phyloP scores from a whole-genome alignment of 2,113 vertebrate species.

The Pseudopipra pipra region DNA sequence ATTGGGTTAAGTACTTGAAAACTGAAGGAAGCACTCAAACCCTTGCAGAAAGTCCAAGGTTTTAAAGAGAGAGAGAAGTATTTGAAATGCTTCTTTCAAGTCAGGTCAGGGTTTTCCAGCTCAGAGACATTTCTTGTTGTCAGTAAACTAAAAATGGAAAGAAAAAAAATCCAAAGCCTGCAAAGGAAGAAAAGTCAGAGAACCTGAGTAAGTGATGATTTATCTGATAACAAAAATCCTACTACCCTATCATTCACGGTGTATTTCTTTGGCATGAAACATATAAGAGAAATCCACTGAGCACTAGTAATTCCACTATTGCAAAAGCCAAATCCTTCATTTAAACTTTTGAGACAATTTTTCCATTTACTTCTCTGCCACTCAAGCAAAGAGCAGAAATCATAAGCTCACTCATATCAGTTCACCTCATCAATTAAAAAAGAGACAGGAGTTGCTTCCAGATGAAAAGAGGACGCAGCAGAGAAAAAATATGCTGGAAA shows the following conservation, averaged over 20 bases:
- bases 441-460: conserved; percentile 33
- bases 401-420: conserved; percentile 27
- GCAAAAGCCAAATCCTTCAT: neutral
- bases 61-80: neutral
- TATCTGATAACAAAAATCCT: conserved; percentile 35
- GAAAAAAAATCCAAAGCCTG: neutral
- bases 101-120: neutral
- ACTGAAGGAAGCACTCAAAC: neutral
- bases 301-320: neutral
- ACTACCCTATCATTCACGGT: neutral
- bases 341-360: conserved; percentile 49
- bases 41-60: neutral
- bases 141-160: conserved; percentile 30
- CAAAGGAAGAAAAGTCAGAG: neutral
- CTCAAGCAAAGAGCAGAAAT: conserved; percentile 45
- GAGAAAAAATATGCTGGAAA: conserved; percentile 32
- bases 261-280: conserved; percentile 36
- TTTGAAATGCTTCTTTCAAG: neutral
- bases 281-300: conserved; percentile 12
- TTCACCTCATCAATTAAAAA: conserved; percentile 50
- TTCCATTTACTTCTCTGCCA: conserved; percentile 51
- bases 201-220: conserved; percentile 11
- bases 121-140: conserved; percentile 8
- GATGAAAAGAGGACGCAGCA: conserved; percentile 31
- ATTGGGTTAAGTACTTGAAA: neutral